Evolutionary conservation across 2,888 invertebrate species (phyloP).

Genomic region (Leucania comma): DNA sequence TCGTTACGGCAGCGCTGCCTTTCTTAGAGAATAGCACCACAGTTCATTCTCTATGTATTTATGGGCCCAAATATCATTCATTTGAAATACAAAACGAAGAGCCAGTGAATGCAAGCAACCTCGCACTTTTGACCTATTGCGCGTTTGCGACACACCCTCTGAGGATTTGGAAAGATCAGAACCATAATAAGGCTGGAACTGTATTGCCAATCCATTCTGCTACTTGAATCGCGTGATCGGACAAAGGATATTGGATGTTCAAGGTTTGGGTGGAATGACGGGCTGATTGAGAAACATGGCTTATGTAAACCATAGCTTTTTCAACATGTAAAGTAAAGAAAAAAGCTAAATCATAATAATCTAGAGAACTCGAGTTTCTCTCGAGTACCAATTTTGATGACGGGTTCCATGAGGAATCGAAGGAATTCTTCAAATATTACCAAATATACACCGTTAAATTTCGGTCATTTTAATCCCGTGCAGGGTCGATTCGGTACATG

Average conservation of each 20-base stretch:
- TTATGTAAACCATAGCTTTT: background rate
- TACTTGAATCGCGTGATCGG: constrained; percentile 5
- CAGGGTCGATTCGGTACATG: no score
- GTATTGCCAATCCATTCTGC: constrained; percentile 18
- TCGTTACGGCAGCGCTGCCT: no score
- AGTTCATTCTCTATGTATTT: constrained; percentile 5
- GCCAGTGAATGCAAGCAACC: constrained; percentile 63
- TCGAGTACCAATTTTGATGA: no score
- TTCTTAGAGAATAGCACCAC: no score
- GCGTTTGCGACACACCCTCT: constrained; percentile 58
- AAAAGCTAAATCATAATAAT: no score
- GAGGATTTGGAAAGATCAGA: constrained; percentile 54
- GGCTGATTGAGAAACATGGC: background rate
- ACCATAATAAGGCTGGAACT: constrained; percentile 33
- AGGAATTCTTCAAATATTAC: no score
- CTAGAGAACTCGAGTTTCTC: no score
- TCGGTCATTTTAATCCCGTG: no score
- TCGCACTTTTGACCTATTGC: constrained; percentile 71
- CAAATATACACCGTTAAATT: no score
- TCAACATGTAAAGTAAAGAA: no score
- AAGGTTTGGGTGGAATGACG: background rate
- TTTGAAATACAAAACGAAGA: constrained; percentile 30
- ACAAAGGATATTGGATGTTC: background rate
- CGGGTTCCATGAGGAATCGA: no score
- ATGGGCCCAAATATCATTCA: constrained; percentile 34